Evolutionary conservation across 2,888 invertebrate species (phyloP).

Genomic region (Cephus pygmeus): DNA sequence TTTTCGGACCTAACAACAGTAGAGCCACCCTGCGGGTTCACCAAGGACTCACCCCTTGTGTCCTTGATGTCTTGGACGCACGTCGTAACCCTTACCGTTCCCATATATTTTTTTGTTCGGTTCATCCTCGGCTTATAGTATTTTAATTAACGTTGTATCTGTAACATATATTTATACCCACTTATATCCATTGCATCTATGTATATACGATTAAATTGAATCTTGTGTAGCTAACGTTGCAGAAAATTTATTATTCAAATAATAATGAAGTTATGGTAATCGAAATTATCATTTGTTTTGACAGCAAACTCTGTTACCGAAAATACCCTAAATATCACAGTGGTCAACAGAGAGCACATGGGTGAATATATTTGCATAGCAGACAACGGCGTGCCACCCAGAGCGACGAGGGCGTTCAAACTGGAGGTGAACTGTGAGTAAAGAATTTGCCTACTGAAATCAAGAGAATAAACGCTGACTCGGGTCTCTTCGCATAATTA

Average conservation of each 20-base stretch:
- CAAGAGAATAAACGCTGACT: neutral
- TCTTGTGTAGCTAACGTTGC: neutral
- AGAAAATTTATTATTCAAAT: neutral
- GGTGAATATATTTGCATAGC: conserved; percentile 83
- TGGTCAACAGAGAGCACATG: conserved; percentile 79
- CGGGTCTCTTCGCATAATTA: neutral
- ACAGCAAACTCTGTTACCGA: conserved; percentile 69
- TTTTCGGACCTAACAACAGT: neutral
- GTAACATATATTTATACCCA: neutral
- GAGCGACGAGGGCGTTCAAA: conserved; percentile 81
- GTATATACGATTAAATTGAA: neutral
- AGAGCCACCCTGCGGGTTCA: neutral
- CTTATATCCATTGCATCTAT: neutral
- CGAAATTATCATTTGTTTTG: conserved; percentile 9
- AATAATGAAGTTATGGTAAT: neutral
- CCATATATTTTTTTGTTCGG: neutral
- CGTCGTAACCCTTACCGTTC: neutral
- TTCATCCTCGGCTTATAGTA: neutral
- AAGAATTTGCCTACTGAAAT: neutral
- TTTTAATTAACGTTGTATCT: neutral
- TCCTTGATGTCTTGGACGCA: neutral
- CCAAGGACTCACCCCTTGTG: neutral
- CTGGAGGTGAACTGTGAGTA: conserved; percentile 93
- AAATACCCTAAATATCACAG: conserved; percentile 81
- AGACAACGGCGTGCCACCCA: conserved; percentile 88